phyloP scores from a whole-genome alignment of 2,797 vertebrate species.

The Aplochiton taeniatus region DNA sequence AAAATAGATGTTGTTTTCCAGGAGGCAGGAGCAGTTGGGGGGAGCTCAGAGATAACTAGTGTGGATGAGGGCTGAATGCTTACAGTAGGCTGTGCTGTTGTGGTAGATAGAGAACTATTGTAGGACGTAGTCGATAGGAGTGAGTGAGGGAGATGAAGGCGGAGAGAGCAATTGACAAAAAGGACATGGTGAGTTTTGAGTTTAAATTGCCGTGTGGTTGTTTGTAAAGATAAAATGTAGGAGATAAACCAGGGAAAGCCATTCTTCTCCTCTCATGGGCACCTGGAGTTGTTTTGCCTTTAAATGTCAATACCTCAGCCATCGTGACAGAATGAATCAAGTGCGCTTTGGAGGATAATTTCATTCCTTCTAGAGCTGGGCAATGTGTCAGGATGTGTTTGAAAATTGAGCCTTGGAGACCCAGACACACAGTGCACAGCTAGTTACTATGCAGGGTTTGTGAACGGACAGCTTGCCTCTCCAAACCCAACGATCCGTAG shows the following conservation, averaged over 20 bases:
- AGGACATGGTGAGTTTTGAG: not conserved
- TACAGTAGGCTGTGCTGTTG: too few relatives aligned
- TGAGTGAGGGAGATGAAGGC: not conserved
- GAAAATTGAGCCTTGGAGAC: slow-evolving; percentile 1
- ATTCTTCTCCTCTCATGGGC: not conserved
- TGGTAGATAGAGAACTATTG: too few relatives aligned
- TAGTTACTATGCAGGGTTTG: slow-evolving; percentile 2
- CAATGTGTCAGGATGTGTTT: not conserved
- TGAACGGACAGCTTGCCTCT: not conserved
- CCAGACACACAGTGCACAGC: not conserved
- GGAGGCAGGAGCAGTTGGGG: too few relatives aligned
- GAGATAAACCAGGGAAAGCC: too few relatives aligned
- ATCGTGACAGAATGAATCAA: not conserved
- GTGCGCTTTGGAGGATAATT: not conserved
- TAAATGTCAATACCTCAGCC: not conserved
- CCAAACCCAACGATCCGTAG: not conserved
- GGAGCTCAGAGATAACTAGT: too few relatives aligned
- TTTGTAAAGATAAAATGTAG: too few relatives aligned
- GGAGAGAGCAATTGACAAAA: not conserved
- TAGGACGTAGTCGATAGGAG: not conserved
- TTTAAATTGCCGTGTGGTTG: not conserved
- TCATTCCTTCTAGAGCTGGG: not conserved
- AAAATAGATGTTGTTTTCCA: too few relatives aligned
- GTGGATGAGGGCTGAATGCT: too few relatives aligned
- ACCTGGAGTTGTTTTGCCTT: not conserved